Percentiles rank a stretch among this genome's conserved stretches.
Evolutionary conservation across 1,140 invertebrate genomes (phyloP).

Genomic region (Anastatus disparis): DNA sequence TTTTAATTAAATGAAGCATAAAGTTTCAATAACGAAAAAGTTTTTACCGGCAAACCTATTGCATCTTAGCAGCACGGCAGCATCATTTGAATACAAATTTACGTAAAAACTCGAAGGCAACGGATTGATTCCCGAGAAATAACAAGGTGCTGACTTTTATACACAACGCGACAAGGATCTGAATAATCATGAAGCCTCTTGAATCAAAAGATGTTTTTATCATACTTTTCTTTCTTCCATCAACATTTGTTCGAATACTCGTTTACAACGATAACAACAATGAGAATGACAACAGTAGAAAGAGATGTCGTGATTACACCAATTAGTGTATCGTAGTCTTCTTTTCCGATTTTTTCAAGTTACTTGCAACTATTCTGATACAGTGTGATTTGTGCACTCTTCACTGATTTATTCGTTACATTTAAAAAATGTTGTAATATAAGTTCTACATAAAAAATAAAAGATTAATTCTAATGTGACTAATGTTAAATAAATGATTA

Average conservation of each 20-base stretch:
- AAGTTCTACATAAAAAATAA: too few species aligned
- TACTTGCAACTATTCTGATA: too few species aligned
- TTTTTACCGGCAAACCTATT: too few species aligned
- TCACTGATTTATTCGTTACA: not conserved
- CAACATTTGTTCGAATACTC: too few species aligned
- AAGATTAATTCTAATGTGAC: too few species aligned
- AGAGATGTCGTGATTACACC: not conserved
- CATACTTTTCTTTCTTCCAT: not conserved
- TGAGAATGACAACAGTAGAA: too few species aligned
- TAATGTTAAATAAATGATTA: too few species aligned
- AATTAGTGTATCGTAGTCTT: slow-evolving; percentile 26
- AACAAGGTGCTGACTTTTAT: slow-evolving; percentile 24
- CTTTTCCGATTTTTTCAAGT: too few species aligned
- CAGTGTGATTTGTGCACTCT: too few species aligned
- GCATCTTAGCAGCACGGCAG: not conserved
- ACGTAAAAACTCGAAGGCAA: not conserved
- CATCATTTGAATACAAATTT: slow-evolving; percentile 8
- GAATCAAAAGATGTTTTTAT: slow-evolving; percentile 19
- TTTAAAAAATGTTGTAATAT: too few species aligned
- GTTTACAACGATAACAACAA: too few species aligned
- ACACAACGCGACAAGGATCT: slow-evolving; percentile 18
- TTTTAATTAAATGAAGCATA: not conserved
- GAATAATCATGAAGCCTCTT: slow-evolving; percentile 37
- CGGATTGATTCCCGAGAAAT: slow-evolving; percentile 31
- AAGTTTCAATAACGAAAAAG: not conserved